A percentile compares a stretch with the other conserved stretches of the same genome.
phyloP scores from a whole-genome alignment of 92 coral and sea anemone genomes.

The Epizoanthus scotinus region DNA sequence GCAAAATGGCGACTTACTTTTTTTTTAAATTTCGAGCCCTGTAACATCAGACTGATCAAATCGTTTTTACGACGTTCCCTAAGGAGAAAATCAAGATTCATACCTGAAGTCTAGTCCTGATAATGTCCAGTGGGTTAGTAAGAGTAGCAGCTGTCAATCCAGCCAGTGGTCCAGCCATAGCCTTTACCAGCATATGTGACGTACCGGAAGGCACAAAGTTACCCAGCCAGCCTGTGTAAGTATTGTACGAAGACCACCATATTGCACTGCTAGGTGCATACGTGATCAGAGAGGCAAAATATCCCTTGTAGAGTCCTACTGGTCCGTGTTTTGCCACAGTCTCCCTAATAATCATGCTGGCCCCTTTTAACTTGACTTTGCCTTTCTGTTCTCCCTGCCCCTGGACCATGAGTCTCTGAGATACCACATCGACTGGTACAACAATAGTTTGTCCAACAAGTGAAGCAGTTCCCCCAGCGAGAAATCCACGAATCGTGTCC shows the following conservation, averaged over 20 bases:
- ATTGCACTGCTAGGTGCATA: constrained; percentile 97
- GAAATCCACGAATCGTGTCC: constrained; percentile 80
- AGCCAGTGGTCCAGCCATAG: constrained; percentile 83
- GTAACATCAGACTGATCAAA: too few species aligned
- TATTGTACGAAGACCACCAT: constrained; percentile 95
- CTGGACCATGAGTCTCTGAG: constrained; percentile 90
- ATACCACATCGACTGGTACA: constrained; percentile 89
- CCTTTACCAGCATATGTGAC: constrained; percentile 81
- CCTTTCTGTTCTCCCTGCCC: constrained; percentile 79
- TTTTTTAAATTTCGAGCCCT: too few species aligned
- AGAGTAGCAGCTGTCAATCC: constrained; percentile 92
- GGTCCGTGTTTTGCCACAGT: constrained; percentile 63
- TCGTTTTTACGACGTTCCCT: too few species aligned
- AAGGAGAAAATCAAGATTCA: constrained; percentile 1
- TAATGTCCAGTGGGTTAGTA: constrained; percentile 90
- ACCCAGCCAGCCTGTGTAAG: constrained; percentile 84
- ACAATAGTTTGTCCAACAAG: constrained; percentile 92
- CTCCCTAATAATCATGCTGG: constrained; percentile 68
- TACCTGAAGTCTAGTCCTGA: constrained; percentile 95
- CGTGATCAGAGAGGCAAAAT: constrained; percentile 84
- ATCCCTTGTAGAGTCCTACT: constrained; percentile 84
- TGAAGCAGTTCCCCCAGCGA: constrained; percentile 93
- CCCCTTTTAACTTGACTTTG: constrained; percentile 68
- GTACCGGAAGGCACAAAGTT: constrained; percentile 89
- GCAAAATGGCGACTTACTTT: too few species aligned